Evolutionary conservation across 2,888 invertebrate species (phyloP), one percentile per base, ranked within the genome.

Genomic region (Drosophila mulleri): DNA sequence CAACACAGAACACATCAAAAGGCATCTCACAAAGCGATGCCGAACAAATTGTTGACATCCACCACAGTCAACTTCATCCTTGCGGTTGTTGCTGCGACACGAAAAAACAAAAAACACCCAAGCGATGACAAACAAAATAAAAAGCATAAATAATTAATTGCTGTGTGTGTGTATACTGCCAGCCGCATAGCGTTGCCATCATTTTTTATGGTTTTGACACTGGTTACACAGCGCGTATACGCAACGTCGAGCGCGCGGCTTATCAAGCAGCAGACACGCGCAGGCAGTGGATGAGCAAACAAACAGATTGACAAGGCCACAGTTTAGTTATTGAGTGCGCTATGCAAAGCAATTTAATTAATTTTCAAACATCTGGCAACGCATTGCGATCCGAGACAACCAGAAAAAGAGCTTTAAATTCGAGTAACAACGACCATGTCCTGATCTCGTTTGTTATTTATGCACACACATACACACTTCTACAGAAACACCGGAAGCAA

Each of bases 201-300:
- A 54, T 60, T 42, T 60, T 76, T 56, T 56, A 64, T 53, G 64
- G 3, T 39, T 48, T 50, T 54, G 35, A 29, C 39, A 32, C 48
- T 58, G 53, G 12, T 14, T 64, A 44, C 48, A 77, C 56, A n/a
- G 26, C 53, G 68, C 79, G 68, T 76, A 76, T 76, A 78, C 79
- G 64, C 79, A 73, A 65, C 44, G 16, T 0, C 29, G 18, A 75
- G 29, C 32, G n/a, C 35, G 14, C 57, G 57, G 52, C 59, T 78
- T 75, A 77, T 77, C 66, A 54, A 42, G 7, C 59, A 53, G 37
- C 61, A 50, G 45, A 45, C 74, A 32, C 23, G n/a, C 48, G 11
- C 48, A 50, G 29, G 29, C 48, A 60, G 53, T 62, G 23, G 26
- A 23, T 37, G 37, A 58, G 44, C 57, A 58, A 72, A 72, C 57